A percentile compares a stretch with the other conserved stretches of the same genome.
phyloP scores from a whole-genome alignment of 1,140 invertebrate genomes.

The Hycleus phaleratus region DNA sequence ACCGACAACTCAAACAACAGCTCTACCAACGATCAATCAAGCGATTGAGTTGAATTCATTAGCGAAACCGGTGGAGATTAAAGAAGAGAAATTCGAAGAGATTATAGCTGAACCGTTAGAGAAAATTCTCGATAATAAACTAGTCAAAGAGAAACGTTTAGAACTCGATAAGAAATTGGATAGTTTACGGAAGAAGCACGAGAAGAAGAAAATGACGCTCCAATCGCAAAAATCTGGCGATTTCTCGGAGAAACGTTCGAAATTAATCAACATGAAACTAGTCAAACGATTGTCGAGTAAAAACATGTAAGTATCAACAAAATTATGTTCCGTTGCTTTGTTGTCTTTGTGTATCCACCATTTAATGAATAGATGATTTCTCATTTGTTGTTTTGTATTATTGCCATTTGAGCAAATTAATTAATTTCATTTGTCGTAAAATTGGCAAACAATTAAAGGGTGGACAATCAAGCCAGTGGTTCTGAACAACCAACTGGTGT shows the following conservation, averaged over 20 bases:
- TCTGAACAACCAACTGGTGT: constrained; percentile 19
- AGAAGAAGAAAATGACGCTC: constrained; percentile 64
- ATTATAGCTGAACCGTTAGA: constrained; percentile 71
- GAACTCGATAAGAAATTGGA: constrained; percentile 87
- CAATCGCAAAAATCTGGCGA: constrained; percentile 52
- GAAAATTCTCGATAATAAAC: constrained; percentile 70
- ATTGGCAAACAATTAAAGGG: constrained; percentile 5
- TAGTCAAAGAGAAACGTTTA: constrained; percentile 68
- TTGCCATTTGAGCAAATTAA: no score
- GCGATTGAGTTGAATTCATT: constrained; percentile 28
- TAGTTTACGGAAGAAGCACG: constrained; percentile 73
- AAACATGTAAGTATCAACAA: constrained; percentile 53
- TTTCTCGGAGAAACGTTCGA: constrained; percentile 56
- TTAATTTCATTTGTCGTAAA: no score
- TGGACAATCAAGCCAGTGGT: constrained; percentile 16
- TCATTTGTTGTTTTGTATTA: no score
- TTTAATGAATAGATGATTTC: no score
- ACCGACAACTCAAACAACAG: background rate
- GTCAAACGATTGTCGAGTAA: constrained; percentile 72
- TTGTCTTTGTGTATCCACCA: no score
- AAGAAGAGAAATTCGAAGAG: constrained; percentile 45
- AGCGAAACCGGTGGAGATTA: constrained; percentile 21
- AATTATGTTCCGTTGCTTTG: no score
- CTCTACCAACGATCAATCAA: background rate
- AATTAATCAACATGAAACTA: constrained; percentile 66